A percentile compares a stretch with the other conserved stretches of the same genome.
Evolutionary conservation across 2,113 vertebrate genomes (phyloP).

Genomic region (Ictalurus punctatus): DNA sequence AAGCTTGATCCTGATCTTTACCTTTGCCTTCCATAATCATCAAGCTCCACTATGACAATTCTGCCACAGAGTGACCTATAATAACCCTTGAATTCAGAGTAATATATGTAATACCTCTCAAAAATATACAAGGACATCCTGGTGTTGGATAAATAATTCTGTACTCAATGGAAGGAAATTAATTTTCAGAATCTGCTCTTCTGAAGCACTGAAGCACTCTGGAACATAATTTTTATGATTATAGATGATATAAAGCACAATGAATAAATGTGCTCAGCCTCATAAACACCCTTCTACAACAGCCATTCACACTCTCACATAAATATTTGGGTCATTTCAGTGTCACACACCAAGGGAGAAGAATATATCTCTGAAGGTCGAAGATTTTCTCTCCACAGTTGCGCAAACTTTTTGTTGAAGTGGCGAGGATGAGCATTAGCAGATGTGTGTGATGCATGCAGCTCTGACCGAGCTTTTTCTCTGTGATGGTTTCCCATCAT

Average conservation of each 20-base stretch:
- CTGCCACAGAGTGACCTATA: constrained; percentile 5
- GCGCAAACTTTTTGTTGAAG: constrained; percentile 55
- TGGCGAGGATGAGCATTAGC: constrained; percentile 67
- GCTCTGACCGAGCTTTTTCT: constrained; percentile 6
- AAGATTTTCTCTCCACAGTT: constrained; percentile 46
- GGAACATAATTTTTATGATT: constrained; percentile 39
- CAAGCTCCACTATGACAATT: neutral
- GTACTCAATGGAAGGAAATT: constrained; percentile 28
- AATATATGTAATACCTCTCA: constrained; percentile 19
- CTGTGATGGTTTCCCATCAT: constrained; percentile 10
- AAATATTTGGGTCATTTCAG: constrained; percentile 40
- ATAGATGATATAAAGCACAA: constrained; percentile 36
- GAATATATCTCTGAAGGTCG: constrained; percentile 36
- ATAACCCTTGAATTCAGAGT: neutral
- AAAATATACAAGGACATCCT: constrained; percentile 38
- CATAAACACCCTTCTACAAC: constrained; percentile 27
- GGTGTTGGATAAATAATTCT: constrained; percentile 48
- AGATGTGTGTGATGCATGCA: constrained; percentile 61
- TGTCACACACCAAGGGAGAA: constrained; percentile 19
- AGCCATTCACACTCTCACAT: constrained; percentile 20
- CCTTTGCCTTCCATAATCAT: neutral
- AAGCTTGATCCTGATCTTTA: constrained; percentile 12
- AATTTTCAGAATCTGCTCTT: constrained; percentile 36
- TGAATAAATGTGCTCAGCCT: constrained; percentile 29
- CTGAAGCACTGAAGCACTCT: constrained; percentile 32